These are phyloP conservation scores for Sinocyclocheilus anophthalmus DNA, from an alignment of 2,113 vertebrate genomes.

Conservation along the genomic window DNA sequence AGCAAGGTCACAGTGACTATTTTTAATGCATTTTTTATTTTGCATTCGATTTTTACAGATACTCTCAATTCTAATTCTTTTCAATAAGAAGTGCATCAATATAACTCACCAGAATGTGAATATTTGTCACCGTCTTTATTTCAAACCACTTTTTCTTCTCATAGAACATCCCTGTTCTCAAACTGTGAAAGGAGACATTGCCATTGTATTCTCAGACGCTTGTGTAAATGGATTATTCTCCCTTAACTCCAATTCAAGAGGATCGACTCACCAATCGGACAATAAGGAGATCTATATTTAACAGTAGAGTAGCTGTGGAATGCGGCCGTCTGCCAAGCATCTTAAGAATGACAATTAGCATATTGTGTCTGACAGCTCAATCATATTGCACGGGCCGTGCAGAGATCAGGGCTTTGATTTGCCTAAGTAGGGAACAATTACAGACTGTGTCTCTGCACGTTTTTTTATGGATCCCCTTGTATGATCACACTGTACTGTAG, in stretches of 20 bases:
- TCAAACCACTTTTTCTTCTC: not conserved
- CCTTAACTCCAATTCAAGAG: constrained; percentile 41
- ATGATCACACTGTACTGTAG: constrained; percentile 23
- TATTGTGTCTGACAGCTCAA: constrained; percentile 61
- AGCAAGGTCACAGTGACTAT: not conserved
- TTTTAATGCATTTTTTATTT: not conserved
- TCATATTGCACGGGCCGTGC: constrained; percentile 47
- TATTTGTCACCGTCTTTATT: not conserved
- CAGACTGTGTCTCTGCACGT: constrained; percentile 52
- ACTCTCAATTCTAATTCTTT: not conserved
- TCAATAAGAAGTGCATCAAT: not conserved
- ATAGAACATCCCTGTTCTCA: constrained; percentile 12
- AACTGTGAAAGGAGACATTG: not conserved
- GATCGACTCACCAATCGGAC: not conserved
- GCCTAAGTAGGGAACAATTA: constrained; percentile 66
- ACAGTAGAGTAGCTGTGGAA: constrained; percentile 37
- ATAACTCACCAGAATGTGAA: not conserved
- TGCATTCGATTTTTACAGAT: not conserved
- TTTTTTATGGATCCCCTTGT: constrained; percentile 31
- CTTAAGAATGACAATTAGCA: constrained; percentile 52
- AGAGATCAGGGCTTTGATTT: constrained; percentile 63
- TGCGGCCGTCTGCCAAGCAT: constrained; percentile 48
- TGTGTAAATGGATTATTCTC: constrained; percentile 49
- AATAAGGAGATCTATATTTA: constrained; percentile 45
- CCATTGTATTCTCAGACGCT: not conserved